These are phyloP conservation scores for Pharmacophagus antenor DNA, from an alignment of 2,888 invertebrate species.

Conservation along the genomic window DNA sequence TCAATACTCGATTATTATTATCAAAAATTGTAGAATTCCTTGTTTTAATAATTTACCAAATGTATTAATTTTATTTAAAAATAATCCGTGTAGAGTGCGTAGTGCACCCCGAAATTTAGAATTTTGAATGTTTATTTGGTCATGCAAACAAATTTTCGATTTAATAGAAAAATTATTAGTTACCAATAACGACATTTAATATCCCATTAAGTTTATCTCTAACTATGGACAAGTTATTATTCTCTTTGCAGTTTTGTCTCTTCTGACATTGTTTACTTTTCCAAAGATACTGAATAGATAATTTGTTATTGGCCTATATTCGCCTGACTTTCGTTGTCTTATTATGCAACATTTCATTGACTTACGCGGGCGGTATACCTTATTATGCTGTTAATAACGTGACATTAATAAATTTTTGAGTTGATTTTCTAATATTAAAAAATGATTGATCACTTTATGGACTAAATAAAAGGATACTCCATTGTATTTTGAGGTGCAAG, in stretches of 20 bases:
- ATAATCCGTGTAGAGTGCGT: no score
- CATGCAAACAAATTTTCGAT: no score
- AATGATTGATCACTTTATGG: slow-evolving; percentile 33
- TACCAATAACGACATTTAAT: no score
- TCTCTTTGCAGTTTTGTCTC: neutral
- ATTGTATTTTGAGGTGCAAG: slow-evolving; percentile 41
- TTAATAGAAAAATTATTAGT: no score
- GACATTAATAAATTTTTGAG: slow-evolving; percentile 29
- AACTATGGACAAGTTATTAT: no score
- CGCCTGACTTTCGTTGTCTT: neutral
- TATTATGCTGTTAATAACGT: slow-evolving; percentile 25
- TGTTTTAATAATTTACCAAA: neutral
- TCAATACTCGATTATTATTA: slow-evolving; percentile 18
- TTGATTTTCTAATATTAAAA: slow-evolving; percentile 33
- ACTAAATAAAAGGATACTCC: slow-evolving; percentile 35
- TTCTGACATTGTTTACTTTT: neutral
- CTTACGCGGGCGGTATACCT: slow-evolving; percentile 12
- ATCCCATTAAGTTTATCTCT: no score
- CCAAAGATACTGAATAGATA: neutral
- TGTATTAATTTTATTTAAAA: neutral
- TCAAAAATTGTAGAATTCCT: neutral
- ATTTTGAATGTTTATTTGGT: no score
- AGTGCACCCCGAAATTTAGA: no score
- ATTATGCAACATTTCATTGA: slow-evolving; percentile 16
- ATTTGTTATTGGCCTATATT: neutral